Base-by-base conservation (phyloP, 2,113 vertebrate species). In the Urocitellus parryii region DNA sequence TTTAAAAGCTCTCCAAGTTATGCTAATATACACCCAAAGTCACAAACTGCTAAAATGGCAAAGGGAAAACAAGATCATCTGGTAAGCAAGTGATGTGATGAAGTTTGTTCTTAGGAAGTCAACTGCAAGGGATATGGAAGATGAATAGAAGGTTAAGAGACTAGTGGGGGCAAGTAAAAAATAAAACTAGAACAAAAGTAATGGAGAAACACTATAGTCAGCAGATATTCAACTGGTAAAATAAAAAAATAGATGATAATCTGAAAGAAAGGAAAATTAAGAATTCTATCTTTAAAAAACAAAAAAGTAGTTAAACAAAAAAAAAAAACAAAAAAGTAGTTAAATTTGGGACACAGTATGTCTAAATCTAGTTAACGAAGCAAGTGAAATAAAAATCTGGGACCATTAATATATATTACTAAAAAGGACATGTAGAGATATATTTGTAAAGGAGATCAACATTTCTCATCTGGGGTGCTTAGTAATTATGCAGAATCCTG, bases 81-180 rank as follows among this genome's bases (percentile, higher is more conserved):
- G 27, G 45, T 25, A 11, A 45, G 90, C 37, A 91, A 85, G 32
- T 72, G 63, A 94, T 18, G 37, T 29, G 37, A 78, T 34, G 39
- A 65, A 76, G 79, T 48, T n/a, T 96, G 67, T 53, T 68, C 86
- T 94, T 37, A 80, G 34, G 80, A 92, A 90, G 32, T 76, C 42
- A 92, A 82, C 2, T 88, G 67, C 45, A 34, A 61, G 48, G 20
- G 88, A 12, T 18, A 68, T 6, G 27, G 45, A 92, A 72, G 13
- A 84, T 25, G 32, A 68, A 56, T 0, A 83, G 32, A 67, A 17
- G 10, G 25, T 34, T 80, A 84, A 82, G 20, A 29, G 37, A 39
- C 68, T 13, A 76, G 32, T 13, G 4, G 24, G 17, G 87, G 11
- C 4, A 18, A 77, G 37, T 58, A 73, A 48, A 81, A 70, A 56